phyloP scores from a whole-genome alignment of 2,888 invertebrate genomes.

The Synergus laeviventris region DNA sequence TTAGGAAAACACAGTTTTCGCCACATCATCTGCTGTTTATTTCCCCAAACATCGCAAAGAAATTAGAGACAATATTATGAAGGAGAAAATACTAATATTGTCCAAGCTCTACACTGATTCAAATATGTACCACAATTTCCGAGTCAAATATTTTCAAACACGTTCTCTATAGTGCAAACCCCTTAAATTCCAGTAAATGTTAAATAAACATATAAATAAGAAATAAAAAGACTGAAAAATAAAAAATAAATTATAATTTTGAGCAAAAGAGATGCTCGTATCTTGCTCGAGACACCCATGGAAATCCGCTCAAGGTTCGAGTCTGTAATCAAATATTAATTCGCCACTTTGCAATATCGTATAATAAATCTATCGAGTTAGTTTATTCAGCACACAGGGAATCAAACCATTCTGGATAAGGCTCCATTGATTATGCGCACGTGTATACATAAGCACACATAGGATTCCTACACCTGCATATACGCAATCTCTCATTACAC shows the following conservation, averaged over 20 bases:
- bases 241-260: neutral
- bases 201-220: neutral
- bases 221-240: neutral
- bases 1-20: neutral
- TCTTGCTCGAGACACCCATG: neutral
- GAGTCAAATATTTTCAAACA: neutral
- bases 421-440: constrained; percentile 27
- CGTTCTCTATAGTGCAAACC: neutral
- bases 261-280: neutral
- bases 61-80: too few species aligned
- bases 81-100: too few species aligned
- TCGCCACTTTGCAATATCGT: constrained; percentile 1
- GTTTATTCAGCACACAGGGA: constrained; percentile 31
- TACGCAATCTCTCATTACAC: constrained; percentile 25
- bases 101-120: neutral
- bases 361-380: constrained; percentile 11
- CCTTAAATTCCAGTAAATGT: neutral
- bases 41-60: too few species aligned
- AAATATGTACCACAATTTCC: neutral
- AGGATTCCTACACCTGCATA: constrained; percentile 15
- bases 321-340: constrained; percentile 23
- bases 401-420: constrained; percentile 31
- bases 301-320: constrained; percentile 10
- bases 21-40: too few species aligned
- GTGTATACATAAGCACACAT: constrained; percentile 6